Evolutionary conservation across 2,797 vertebrate species (phyloP).

Genomic region (Sciurus carolinensis): DNA sequence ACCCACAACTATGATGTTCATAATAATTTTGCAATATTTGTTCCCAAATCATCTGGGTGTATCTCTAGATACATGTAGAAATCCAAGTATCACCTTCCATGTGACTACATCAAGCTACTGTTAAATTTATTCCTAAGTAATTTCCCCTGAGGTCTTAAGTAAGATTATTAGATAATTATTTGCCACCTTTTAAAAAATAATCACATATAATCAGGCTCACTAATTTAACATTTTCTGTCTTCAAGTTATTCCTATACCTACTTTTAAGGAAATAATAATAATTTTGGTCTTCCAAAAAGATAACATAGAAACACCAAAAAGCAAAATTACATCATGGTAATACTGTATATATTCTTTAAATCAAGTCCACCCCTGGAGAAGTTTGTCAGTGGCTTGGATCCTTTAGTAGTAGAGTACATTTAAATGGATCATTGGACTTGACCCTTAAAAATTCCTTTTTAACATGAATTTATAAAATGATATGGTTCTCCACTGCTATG

Average conservation of each 20-base stretch:
- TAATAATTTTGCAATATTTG: neutral
- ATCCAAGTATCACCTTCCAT: neutral
- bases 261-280: neutral
- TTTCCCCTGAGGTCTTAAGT: neutral
- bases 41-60: neutral
- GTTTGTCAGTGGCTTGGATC: neutral
- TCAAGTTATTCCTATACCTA: neutral
- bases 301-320: neutral
- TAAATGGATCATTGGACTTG: neutral
- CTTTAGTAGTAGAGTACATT: neutral
- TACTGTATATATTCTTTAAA: neutral
- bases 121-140: neutral
- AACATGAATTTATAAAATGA: neutral
- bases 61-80: neutral
- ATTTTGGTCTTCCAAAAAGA: neutral
- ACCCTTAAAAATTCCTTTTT: neutral
- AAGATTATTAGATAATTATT: neutral
- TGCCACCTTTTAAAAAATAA: neutral
- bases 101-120: neutral
- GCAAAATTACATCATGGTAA: neutral
- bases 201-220: neutral
- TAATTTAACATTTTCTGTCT: neutral
- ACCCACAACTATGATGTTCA: neutral
- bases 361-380: neutral
- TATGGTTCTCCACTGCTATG: neutral